Percentiles rank a stretch among this genome's conserved stretches.
Conservation (phyloP, 2,888 invertebrate genomes). For the Drosophila ezoana region DNA sequence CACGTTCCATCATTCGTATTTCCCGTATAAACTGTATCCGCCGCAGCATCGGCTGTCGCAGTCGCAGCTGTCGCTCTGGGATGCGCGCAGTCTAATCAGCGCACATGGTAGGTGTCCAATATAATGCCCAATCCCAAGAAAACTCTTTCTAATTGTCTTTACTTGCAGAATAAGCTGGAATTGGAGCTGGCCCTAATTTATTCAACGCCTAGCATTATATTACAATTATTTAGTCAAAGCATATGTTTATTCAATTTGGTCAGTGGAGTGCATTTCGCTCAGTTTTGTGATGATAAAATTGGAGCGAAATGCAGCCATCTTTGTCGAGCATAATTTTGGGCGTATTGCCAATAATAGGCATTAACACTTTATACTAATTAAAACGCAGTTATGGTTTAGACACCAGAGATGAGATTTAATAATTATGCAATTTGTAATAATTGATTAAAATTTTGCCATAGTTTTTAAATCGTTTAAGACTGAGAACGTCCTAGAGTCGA, state of each 20-base stretch:
- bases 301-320: constrained; percentile 70
- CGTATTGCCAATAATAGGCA: constrained; percentile 31
- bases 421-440: constrained; percentile 77
- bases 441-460: constrained; percentile 83
- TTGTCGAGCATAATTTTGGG: constrained; percentile 55
- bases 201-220: constrained; percentile 65
- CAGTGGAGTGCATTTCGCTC: constrained; percentile 70
- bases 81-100: constrained; percentile 84
- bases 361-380: constrained; percentile 52
- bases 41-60: constrained; percentile 84
- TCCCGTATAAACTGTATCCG: constrained; percentile 83
- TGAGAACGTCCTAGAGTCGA: constrained; percentile 84
- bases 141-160: neutral
- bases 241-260: constrained; percentile 44
- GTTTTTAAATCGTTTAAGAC: constrained; percentile 84
- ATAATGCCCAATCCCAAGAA: neutral
- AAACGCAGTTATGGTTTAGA: constrained; percentile 47
- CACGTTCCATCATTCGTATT: constrained; percentile 83
- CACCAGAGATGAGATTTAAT: constrained; percentile 67
- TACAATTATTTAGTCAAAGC: constrained; percentile 71
- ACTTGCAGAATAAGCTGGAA: constrained; percentile 66
- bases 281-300: constrained; percentile 74
- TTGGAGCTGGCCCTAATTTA: constrained; percentile 63
- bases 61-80: constrained; percentile 84
- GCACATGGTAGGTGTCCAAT: constrained; percentile 76